Evolutionary conservation across 2,797 vertebrate genomes (phyloP).

Genomic region (Podarcis siculus): DNA sequence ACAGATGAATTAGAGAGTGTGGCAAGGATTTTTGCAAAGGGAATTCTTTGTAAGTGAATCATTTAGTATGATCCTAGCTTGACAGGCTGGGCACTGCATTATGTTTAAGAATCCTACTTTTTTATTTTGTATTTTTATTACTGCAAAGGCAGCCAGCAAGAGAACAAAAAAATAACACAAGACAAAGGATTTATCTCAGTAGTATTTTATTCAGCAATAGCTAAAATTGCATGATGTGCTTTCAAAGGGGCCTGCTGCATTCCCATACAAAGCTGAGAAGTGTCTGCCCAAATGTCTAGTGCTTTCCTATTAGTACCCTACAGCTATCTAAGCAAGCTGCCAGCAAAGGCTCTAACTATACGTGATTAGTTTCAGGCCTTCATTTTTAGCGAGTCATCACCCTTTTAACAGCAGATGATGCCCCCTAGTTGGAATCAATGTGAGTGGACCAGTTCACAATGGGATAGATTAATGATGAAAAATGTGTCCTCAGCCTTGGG

Average conservation of each 20-base stretch:
- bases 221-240: constrained; percentile 15
- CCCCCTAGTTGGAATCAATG: constrained; percentile 89
- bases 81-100: neutral
- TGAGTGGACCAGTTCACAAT: constrained; percentile 91
- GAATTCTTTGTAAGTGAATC: constrained; percentile 17
- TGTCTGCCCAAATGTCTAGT: constrained; percentile 44
- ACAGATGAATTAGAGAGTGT: constrained; percentile 41
- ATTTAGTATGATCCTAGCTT: constrained; percentile 33
- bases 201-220: constrained; percentile 22
- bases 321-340: constrained; percentile 64
- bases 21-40: constrained; percentile 41
- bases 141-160: neutral
- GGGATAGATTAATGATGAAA: constrained; percentile 98
- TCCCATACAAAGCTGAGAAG: constrained; percentile 65
- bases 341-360: constrained; percentile 71
- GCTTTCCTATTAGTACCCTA: constrained; percentile 51
- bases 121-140: neutral
- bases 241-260: constrained; percentile 55
- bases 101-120: constrained; percentile 21
- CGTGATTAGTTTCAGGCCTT: constrained; percentile 79
- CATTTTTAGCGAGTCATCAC: constrained; percentile 84
- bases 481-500: constrained; percentile 90
- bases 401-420: constrained; percentile 84
- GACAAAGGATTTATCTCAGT: constrained; percentile 31
- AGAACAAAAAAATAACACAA: neutral